These are phyloP conservation scores for Agrilus biguttatus DNA, from an alignment of 2,888 invertebrate genomes.

Conservation along the genomic window DNA sequence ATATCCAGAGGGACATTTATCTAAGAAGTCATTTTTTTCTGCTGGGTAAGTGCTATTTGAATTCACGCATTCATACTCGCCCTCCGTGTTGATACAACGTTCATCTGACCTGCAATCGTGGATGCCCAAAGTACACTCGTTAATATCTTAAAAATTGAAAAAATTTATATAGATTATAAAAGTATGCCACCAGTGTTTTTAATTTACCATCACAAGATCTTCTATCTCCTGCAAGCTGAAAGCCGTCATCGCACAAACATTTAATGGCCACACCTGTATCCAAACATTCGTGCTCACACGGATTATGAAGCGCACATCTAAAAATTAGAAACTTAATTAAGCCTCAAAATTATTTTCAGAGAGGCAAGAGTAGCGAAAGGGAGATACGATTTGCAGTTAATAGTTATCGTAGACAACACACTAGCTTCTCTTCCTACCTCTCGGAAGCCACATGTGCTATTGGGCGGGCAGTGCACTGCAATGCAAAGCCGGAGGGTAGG, in stretches of 20 bases:
- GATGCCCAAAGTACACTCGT: slow-evolving; percentile 38
- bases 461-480: no score
- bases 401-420: no score
- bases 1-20: slow-evolving; percentile 41
- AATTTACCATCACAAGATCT: slow-evolving; percentile 47
- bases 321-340: slow-evolving; percentile 3
- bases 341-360: slow-evolving; percentile 2
- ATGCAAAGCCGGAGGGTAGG: no score
- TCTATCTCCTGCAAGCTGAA: slow-evolving; percentile 47
- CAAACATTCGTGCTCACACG: slow-evolving; percentile 59
- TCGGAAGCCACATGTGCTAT: no score
- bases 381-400: no score
- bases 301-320: slow-evolving; percentile 48
- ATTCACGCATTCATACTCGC: slow-evolving; percentile 37
- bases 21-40: slow-evolving; percentile 16
- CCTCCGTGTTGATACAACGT: slow-evolving; percentile 40
- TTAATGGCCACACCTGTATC: slow-evolving; percentile 53
- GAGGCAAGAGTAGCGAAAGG: slow-evolving; percentile 9
- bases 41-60: slow-evolving; percentile 18
- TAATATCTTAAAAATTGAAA: slow-evolving; percentile 36
- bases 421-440: no score
- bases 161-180: not conserved
- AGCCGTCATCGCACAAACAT: slow-evolving; percentile 61
- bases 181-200: not conserved
- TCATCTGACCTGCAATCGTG: slow-evolving; percentile 34